phyloP scores from a whole-genome alignment of 2,797 vertebrate species.

The Tamandua tetradactyla region DNA sequence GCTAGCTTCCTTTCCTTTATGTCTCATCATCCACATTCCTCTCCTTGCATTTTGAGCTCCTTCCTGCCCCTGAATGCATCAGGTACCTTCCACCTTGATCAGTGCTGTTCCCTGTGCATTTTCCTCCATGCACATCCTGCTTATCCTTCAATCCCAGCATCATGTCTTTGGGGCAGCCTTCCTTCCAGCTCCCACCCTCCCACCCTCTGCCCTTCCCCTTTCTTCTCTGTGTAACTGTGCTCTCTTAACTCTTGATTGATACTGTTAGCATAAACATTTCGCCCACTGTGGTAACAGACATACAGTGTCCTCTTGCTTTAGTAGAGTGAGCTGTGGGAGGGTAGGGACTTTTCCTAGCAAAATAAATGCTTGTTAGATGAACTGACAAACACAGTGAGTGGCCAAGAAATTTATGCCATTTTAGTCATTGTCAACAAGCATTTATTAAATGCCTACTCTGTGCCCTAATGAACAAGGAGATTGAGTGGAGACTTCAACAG shows the following conservation, averaged over 20 bases:
- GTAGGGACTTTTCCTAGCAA: neutral
- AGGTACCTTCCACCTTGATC: neutral
- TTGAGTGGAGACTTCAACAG: neutral
- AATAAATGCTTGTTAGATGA: neutral
- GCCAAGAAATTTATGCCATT: neutral
- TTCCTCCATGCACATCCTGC: neutral
- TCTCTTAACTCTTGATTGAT: neutral
- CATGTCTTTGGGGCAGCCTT: neutral
- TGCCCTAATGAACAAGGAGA: neutral
- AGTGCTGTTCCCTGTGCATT: neutral
- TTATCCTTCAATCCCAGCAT: neutral
- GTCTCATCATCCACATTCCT: neutral
- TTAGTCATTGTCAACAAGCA: neutral
- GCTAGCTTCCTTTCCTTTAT: neutral
- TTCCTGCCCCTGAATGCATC: neutral
- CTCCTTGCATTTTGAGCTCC: neutral
- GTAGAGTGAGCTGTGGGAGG: neutral
- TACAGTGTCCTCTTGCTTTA: neutral
- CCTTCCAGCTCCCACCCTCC: neutral
- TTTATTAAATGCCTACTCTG: neutral
- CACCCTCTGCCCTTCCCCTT: neutral
- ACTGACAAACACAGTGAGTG: neutral
- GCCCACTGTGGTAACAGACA: neutral
- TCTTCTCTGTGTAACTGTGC: neutral
- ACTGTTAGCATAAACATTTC: neutral